phyloP scores from a whole-genome alignment of 2,113 vertebrate species.

The Tautogolabrus adspersus region DNA sequence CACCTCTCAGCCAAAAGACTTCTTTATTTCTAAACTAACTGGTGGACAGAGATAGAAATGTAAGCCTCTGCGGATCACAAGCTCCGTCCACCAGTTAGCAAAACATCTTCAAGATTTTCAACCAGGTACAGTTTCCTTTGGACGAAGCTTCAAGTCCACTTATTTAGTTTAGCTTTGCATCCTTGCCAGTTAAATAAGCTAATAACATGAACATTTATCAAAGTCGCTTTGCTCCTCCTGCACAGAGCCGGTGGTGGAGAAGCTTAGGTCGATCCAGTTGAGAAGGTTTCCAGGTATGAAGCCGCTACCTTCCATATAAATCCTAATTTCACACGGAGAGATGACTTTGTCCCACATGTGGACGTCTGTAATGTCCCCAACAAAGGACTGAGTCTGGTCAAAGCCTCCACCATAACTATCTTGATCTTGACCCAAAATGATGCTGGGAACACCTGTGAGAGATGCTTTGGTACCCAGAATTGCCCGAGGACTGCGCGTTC shows the following conservation, averaged over 20 bases:
- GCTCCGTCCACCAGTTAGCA: no score
- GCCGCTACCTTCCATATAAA: not conserved
- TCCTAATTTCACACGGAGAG: conserved; percentile 4
- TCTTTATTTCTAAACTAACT: no score
- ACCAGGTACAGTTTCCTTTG: no score
- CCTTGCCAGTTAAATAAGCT: no score
- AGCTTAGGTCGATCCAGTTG: conserved; percentile 21
- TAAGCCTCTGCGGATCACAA: no score
- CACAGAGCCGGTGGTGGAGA: not conserved
- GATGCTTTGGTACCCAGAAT: not conserved
- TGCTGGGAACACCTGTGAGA: not conserved
- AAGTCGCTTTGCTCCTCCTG: not conserved
- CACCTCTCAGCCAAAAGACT: no score
- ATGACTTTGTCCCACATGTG: conserved; percentile 32
- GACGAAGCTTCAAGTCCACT: no score
- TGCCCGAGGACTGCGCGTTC: not conserved
- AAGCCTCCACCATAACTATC: conserved; percentile 27
- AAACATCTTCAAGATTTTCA: no score
- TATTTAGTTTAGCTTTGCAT: no score
- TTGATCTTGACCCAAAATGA: conserved; percentile 22
- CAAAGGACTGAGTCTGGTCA: not conserved
- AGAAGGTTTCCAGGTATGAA: conserved; percentile 15
- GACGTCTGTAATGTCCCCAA: conserved; percentile 29
- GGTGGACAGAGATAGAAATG: no score
- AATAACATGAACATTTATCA: not conserved